A percentile compares a stretch with the other conserved stretches of the same genome.
phyloP scores from a whole-genome alignment of 2,113 vertebrate genomes.

The Pristiophorus japonicus region DNA sequence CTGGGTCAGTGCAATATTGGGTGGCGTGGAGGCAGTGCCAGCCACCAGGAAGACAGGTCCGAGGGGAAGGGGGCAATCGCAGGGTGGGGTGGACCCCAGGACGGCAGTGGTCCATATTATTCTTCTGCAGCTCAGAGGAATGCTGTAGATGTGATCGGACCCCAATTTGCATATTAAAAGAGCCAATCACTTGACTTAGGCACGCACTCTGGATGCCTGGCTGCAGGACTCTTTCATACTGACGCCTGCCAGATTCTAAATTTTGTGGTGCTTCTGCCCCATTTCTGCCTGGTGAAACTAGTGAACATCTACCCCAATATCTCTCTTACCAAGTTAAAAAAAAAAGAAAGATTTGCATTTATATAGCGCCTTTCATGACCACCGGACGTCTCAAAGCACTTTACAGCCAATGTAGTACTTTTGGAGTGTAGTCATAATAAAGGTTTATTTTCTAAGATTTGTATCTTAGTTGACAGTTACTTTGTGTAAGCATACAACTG shows the following conservation, averaged over 20 bases:
- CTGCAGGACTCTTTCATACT: neutral
- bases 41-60: too few species aligned
- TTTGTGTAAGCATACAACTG: neutral
- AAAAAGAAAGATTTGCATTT: too few species aligned
- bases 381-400: too few species aligned
- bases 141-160: too few species aligned
- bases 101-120: too few species aligned
- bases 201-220: neutral
- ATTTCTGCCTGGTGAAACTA: neutral
- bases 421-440: too few species aligned
- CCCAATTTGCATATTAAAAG: neutral
- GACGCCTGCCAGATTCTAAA: neutral
- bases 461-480: neutral
- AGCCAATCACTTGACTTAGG: neutral
- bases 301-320: neutral
- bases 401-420: too few species aligned
- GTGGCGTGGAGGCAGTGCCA: too few species aligned
- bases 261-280: neutral
- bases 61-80: too few species aligned
- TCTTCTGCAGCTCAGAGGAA: neutral
- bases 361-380: too few species aligned
- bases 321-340: neutral
- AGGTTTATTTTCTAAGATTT: neutral
- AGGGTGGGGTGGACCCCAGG: too few species aligned
- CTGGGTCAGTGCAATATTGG: too few species aligned